phyloP scores from a whole-genome alignment of 2,113 vertebrate genomes.

The Probosciger aterrimus region DNA sequence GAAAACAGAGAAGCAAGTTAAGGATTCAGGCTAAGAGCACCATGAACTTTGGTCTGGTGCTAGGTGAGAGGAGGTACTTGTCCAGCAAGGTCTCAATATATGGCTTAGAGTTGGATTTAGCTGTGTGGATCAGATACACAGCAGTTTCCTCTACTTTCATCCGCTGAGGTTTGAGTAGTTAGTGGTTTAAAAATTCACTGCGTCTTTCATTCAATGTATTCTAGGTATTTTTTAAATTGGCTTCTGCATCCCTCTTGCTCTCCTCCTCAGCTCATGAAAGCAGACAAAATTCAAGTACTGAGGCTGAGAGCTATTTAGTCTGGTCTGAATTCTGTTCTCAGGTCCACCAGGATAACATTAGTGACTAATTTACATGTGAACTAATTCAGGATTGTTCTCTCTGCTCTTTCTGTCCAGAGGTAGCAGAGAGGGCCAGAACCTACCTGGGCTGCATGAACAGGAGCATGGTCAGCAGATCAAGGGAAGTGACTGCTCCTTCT shows the following conservation, averaged over 20 bases:
- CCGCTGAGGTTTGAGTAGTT: not conserved
- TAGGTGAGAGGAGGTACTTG: not conserved
- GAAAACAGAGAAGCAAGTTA: not conserved
- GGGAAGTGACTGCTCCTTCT: not conserved
- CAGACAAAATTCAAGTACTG: not conserved
- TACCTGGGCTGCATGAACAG: not conserved
- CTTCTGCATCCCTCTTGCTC: not conserved
- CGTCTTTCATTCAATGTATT: not conserved
- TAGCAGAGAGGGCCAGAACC: not conserved
- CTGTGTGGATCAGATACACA: not conserved
- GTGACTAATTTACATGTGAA: not conserved
- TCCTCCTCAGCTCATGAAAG: not conserved
- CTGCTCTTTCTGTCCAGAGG: not conserved
- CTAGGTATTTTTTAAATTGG: not conserved
- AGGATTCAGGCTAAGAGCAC: not conserved
- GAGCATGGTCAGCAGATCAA: not conserved
- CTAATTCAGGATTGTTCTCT: not conserved
- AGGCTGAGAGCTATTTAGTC: not conserved
- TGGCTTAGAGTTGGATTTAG: not conserved
- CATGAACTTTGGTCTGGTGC: not conserved
- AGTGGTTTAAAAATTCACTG: not conserved
- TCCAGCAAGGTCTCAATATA: not conserved
- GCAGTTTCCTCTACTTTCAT: not conserved
- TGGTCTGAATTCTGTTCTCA: not conserved
- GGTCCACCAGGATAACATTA: not conserved